phyloP scores from a whole-genome alignment of 2,113 vertebrate genomes.

The Nothobranchius kuhntae region DNA sequence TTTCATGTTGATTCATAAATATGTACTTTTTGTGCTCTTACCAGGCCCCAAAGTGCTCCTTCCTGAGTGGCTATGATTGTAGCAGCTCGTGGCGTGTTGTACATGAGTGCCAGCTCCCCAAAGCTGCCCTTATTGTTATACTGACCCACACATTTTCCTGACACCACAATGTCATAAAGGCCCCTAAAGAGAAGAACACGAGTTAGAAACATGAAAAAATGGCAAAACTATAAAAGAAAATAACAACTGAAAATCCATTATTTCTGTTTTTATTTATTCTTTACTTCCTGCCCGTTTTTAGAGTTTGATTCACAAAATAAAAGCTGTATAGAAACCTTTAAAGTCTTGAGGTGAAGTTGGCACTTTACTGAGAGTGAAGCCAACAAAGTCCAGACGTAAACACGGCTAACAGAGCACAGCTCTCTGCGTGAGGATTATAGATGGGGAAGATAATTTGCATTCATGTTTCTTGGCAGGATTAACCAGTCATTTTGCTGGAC shows the following conservation, averaged over 20 bases:
- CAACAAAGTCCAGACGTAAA: not conserved
- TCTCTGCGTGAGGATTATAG: conserved; percentile 49
- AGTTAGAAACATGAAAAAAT: conserved; percentile 21
- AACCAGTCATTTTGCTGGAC: conserved; percentile 35
- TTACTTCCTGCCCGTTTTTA: not conserved
- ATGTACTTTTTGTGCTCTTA: conserved; percentile 66
- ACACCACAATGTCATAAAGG: conserved; percentile 91
- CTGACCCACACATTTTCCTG: conserved; percentile 86
- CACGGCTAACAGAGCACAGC: conserved; percentile 1
- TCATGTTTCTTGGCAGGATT: conserved; percentile 45
- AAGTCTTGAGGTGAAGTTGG: too few species aligned
- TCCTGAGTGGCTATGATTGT: conserved; percentile 93
- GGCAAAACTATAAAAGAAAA: not conserved
- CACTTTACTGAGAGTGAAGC: too few species aligned
- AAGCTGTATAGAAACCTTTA: too few species aligned
- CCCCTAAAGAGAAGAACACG: conserved; percentile 80
- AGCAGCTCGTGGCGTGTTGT: conserved; percentile 97
- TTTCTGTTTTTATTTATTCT: not conserved
- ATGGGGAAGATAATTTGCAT: conserved; percentile 47
- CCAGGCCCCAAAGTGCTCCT: conserved; percentile 96
- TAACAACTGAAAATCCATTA: not conserved
- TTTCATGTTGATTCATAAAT: not conserved
- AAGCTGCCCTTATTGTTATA: conserved; percentile 98
- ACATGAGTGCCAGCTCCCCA: conserved; percentile 97
- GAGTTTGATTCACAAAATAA: too few species aligned